Evolutionary conservation across 2,797 vertebrate species (phyloP), one percentile per base, ranked within the genome.

Genomic region (Coregonus suidteri): DNA sequence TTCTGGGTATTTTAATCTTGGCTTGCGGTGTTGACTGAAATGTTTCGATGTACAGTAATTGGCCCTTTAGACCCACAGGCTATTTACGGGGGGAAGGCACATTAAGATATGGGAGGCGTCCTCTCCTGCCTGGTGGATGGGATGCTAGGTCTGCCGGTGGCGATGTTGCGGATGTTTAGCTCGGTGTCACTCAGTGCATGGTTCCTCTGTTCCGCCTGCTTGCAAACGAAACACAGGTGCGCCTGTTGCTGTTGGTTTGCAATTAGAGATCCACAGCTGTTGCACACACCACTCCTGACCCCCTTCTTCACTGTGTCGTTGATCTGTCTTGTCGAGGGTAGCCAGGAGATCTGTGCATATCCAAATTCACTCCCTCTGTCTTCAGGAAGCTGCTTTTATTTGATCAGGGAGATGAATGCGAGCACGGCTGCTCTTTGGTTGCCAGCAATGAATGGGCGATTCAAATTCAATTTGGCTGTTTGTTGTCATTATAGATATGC

Each of bases 201-300:
- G 71, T 37, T 20, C 47, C 51, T 53, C 51, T 54, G 51, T 16
- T 78, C 52, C 16, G 2, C 25, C 9, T 25, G 54, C 35, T 73
- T 82, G 51, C 82, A 83, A 87, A 88, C 85, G 86, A 87, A 89
- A 75, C 73, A 75, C 73, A 75, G 34, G 41, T 51, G 25, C 14
- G 15, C n/a, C 56, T 5, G 34, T 78, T 77, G 82, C 73, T 77
- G 71, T 72, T 79, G 85, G 76, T 86, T 90, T 83, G 78, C 87
- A 90, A 91, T 92, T 88, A 89, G 85, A 81, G 71, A 25, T 80
- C 41, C 85, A 79, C 91, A 92, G 87, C 92, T 94, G 91, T 88
- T 18, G 52, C 71, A 11, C 34, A 76, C 65, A 67, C 66, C 82
- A 78, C 83, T 15, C 74, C 80, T 87, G 86, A 91, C 88, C 88